A percentile compares a stretch with the other conserved stretches of the same genome.
phyloP scores from a whole-genome alignment of 2,113 vertebrate species.

The Garra rufa region DNA sequence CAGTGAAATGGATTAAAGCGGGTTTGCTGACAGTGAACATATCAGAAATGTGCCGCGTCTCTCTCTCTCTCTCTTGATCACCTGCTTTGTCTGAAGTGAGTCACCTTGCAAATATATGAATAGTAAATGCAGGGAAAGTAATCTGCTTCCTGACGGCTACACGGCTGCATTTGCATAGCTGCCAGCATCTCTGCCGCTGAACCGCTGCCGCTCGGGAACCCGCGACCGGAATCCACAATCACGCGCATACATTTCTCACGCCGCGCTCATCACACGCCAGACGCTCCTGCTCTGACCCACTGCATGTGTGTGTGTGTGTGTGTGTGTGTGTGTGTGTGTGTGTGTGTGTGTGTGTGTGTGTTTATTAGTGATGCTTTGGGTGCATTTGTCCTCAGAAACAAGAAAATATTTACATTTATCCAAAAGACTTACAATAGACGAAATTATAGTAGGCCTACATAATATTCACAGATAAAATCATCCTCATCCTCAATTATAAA shows the following conservation, averaged over 20 bases:
- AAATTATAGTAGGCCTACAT: not conserved
- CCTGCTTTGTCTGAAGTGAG: conserved; percentile 82
- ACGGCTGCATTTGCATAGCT: conserved; percentile 79
- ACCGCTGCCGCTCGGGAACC: conserved; percentile 65
- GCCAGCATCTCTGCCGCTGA: conserved; percentile 72
- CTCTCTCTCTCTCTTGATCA: conserved; percentile 70
- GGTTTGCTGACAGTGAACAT: conserved; percentile 76
- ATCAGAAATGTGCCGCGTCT: conserved; percentile 6
- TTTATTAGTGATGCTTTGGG: conserved; percentile 6
- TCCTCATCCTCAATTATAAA: not conserved
- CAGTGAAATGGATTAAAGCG: conserved; percentile 78
- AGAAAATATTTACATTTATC: not conserved
- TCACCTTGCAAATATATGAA: conserved; percentile 87
- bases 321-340: too few relatives aligned
- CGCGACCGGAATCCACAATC: conserved; percentile 67
- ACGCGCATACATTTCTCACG: conserved; percentile 27
- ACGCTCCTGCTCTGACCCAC: not conserved
- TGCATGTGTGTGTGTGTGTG: not conserved
- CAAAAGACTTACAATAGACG: not conserved
- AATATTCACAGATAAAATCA: too few relatives aligned
- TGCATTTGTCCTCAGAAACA: not conserved
- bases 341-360: not conserved
- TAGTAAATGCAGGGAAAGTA: conserved; percentile 81
- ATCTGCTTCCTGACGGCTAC: conserved; percentile 75
- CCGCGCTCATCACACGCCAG: conserved; percentile 13